These are phyloP conservation scores for Octodon degus DNA, from an alignment of 2,113 vertebrate species.

Conservation along the genomic window DNA sequence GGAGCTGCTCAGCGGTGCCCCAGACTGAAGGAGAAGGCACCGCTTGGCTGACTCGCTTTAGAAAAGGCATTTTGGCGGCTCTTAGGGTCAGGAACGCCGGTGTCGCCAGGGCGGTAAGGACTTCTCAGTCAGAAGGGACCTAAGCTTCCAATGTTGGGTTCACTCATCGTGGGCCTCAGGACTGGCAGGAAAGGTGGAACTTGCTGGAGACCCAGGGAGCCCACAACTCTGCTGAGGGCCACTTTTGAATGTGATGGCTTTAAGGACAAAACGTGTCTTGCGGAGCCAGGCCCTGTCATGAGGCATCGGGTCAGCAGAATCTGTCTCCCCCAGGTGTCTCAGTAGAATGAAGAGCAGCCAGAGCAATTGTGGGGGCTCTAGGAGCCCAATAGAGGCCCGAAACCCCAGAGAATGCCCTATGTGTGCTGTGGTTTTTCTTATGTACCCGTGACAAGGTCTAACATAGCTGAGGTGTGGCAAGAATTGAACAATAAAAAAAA, in stretches of 20 bases:
- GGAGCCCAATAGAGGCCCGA: not conserved
- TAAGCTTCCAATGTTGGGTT: not conserved
- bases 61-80: not conserved
- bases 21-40: not conserved
- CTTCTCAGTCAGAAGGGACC: not conserved
- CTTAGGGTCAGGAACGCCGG: not conserved
- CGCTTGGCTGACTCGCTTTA: not conserved
- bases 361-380: no score
- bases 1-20: not conserved
- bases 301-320: not conserved
- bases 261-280: not conserved
- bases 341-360: not conserved
- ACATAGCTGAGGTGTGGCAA: not conserved
- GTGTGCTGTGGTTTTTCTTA: not conserved
- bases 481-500: not conserved
- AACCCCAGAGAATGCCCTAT: not conserved
- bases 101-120: not conserved
- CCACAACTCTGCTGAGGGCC: not conserved
- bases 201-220: not conserved
- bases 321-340: not conserved
- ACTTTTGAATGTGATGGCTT: not conserved
- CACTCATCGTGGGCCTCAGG: not conserved
- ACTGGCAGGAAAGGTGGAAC: not conserved
- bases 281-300: not conserved
- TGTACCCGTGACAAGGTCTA: no score